Evolutionary conservation across 2,797 vertebrate species (phyloP).

Genomic region (Mastacembelus armatus): DNA sequence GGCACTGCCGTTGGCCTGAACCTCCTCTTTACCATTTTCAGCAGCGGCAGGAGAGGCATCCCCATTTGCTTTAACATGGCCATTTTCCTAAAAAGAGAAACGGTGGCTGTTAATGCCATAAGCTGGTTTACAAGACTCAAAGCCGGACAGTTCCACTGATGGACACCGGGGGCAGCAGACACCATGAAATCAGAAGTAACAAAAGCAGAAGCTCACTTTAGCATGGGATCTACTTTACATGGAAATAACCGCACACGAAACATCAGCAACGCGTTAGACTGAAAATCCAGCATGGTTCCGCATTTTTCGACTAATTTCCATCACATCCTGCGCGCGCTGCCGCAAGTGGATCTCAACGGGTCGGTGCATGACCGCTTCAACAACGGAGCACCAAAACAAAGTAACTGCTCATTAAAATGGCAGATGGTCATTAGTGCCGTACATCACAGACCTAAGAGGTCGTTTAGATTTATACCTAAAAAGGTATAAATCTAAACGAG

Average conservation of each 20-base stretch:
- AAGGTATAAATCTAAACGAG: not conserved
- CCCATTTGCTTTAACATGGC: conserved; percentile 93
- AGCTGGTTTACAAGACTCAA: not conserved
- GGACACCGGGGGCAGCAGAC: conserved; percentile 70
- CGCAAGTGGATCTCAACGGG: conserved; percentile 55
- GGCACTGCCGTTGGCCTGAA: conserved; percentile 90
- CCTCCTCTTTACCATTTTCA: conserved; percentile 90
- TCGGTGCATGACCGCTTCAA: conserved; percentile 38
- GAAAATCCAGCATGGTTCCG: not conserved
- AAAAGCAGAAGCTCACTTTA: not conserved
- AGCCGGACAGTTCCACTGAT: conserved; percentile 9
- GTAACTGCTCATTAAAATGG: conserved; percentile 77
- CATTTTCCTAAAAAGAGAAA: conserved; percentile 87
- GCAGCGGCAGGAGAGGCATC: conserved; percentile 90
- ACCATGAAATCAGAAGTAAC: conserved; percentile 36
- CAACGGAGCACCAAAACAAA: conserved; percentile 48
- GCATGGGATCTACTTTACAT: not conserved
- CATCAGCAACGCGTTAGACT: not conserved
- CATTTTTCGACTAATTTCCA: not conserved
- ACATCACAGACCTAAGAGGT: conserved; percentile 45
- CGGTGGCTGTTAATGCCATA: conserved; percentile 30
- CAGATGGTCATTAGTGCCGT: conserved; percentile 72
- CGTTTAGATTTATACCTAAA: conserved; percentile 1
- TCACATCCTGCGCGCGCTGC: conserved; percentile 11
- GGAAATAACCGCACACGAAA: not conserved